A percentile compares a stretch with the other conserved stretches of the same genome.
These are phyloP conservation scores for Diploscapter pachys DNA, from an alignment of 1,140 invertebrate species.

Conservation along the genomic window DNA sequence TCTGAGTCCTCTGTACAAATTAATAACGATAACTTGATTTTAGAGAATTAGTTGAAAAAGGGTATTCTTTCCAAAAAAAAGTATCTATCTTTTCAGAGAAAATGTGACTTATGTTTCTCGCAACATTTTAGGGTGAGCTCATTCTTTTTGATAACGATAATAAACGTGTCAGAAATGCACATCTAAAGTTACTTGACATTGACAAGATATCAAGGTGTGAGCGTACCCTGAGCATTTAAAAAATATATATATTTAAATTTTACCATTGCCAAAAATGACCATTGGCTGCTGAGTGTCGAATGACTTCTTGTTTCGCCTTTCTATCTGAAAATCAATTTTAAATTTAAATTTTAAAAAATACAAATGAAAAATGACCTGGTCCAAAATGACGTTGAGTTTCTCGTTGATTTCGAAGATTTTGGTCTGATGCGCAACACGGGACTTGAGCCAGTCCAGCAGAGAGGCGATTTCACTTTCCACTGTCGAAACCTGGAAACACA, in stretches of 20 bases:
- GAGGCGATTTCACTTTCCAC: slow-evolving; percentile 28
- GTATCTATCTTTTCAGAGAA: too few relatives aligned
- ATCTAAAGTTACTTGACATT: too few relatives aligned
- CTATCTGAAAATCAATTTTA: slow-evolving; percentile 7
- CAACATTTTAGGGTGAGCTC: too few relatives aligned
- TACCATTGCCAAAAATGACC: slow-evolving; percentile 14
- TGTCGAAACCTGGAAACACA: neutral
- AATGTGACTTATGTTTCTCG: too few relatives aligned
- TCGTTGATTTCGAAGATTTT: slow-evolving; percentile 20
- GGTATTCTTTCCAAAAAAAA: too few relatives aligned
- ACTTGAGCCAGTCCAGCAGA: slow-evolving; percentile 18
- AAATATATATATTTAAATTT: neutral
- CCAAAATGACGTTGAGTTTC: slow-evolving; percentile 18
- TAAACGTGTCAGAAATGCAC: too few relatives aligned
- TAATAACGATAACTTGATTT: too few relatives aligned
- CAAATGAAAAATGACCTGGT: slow-evolving; percentile 1
- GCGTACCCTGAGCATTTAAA: neutral
- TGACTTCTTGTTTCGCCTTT: slow-evolving; percentile 7
- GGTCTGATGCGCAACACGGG: slow-evolving; percentile 12
- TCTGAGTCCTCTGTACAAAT: too few relatives aligned
- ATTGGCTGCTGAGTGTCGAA: neutral
- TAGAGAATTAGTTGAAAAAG: too few relatives aligned
- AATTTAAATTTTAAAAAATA: neutral
- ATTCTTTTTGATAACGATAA: too few relatives aligned
- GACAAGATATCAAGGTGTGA: too few relatives aligned